Conservation (phyloP, 2,888 invertebrate species). For the Aelia acuminata region DNA sequence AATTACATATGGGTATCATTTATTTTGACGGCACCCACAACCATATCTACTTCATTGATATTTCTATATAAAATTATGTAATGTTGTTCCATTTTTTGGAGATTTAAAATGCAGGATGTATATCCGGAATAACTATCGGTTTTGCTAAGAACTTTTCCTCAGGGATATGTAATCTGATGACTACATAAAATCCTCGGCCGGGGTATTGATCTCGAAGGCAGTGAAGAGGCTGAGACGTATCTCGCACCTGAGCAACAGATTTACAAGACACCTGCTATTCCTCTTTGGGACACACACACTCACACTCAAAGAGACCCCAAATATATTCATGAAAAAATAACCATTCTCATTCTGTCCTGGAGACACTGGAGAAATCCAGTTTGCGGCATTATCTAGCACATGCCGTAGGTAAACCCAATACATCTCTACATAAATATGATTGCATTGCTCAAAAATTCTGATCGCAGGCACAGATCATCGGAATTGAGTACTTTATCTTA, state of each 20-base stretch:
- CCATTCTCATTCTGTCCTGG: not conserved
- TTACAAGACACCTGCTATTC: constrained; percentile 36
- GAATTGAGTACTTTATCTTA: too few species aligned
- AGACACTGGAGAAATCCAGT: not conserved
- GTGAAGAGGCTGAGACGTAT: not conserved
- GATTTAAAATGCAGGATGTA: not conserved
- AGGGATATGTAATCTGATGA: not conserved
- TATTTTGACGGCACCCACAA: too few species aligned
- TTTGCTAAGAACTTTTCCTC: not conserved
- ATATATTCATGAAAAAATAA: constrained; percentile 17
- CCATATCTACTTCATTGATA: too few species aligned
- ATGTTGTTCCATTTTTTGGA: too few species aligned
- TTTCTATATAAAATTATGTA: too few species aligned
- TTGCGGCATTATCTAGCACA: not conserved
- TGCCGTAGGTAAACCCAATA: not conserved
- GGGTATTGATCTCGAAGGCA: constrained; percentile 17
- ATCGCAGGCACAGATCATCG: too few species aligned
- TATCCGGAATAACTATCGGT: not conserved
- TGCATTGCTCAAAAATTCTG: too few species aligned
- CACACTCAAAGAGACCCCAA: too few species aligned
- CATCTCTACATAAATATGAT: not conserved
- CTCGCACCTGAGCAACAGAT: constrained; percentile 24
- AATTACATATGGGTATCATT: too few species aligned
- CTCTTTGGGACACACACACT: not conserved
- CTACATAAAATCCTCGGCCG: not conserved